A percentile compares a stretch with the other conserved stretches of the same genome.
Conservation (phyloP, 2,797 vertebrate genomes). For the Enteromius viviparus region DNA sequence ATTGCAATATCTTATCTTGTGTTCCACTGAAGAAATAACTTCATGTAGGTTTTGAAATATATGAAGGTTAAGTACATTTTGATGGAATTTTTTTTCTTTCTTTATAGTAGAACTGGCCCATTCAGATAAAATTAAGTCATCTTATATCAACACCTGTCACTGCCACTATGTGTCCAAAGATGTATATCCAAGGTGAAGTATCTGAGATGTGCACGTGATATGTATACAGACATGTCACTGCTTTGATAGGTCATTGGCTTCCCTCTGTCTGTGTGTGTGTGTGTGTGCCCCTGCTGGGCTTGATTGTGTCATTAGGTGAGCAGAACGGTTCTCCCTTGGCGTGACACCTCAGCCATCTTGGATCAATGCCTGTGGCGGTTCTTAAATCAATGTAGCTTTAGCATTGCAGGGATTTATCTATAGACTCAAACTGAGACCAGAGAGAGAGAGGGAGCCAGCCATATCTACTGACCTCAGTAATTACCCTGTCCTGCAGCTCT, state of each 20-base stretch:
- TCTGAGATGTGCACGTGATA: neutral
- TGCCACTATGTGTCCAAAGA: neutral
- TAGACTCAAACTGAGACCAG: slow-evolving; percentile 68
- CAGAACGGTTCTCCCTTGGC: slow-evolving; percentile 63
- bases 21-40: neutral
- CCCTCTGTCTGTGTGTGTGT: neutral
- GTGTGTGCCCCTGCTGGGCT: slow-evolving; percentile 69
- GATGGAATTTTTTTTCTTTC: neutral
- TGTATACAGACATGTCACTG: neutral
- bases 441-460: slow-evolving; percentile 52
- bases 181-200: slow-evolving; percentile 6
- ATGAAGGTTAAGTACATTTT: neutral
- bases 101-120: neutral
- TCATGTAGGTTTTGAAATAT: neutral
- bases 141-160: neutral
- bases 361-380: slow-evolving; percentile 78
- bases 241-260: slow-evolving; percentile 27
- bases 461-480: slow-evolving; percentile 77
- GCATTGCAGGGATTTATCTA: slow-evolving; percentile 78
- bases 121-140: neutral
- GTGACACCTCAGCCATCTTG: slow-evolving; percentile 73
- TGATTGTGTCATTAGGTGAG: slow-evolving; percentile 78
- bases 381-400: slow-evolving; percentile 79
- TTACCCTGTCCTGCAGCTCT: slow-evolving; percentile 74
- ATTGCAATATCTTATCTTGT: neutral